Conservation (phyloP, 2,113 vertebrate genomes). For the Alouatta palliata region DNA sequence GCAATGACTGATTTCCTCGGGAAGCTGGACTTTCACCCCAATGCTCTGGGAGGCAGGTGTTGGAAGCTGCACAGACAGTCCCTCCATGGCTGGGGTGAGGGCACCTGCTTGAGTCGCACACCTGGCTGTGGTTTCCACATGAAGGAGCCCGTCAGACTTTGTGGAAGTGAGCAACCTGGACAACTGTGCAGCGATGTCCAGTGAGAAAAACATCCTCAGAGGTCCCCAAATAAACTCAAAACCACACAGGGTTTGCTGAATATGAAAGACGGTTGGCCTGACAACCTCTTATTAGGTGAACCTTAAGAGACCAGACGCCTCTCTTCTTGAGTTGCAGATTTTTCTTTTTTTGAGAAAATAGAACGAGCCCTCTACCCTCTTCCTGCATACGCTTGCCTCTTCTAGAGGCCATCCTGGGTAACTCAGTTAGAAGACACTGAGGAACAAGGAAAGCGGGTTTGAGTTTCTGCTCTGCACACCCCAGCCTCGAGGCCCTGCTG, state of each 20-base stretch:
- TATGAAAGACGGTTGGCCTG: accelerated
- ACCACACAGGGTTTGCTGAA: accelerated
- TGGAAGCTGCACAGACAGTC: not conserved
- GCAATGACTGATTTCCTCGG: not conserved
- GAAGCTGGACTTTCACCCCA: not conserved
- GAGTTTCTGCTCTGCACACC: not conserved
- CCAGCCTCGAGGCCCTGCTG: accelerated
- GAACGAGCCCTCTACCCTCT: no score
- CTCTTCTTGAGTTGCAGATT: not conserved
- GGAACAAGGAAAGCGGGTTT: not conserved
- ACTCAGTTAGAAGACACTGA: not conserved
- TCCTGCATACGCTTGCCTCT: not conserved
- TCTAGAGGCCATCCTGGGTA: accelerated
- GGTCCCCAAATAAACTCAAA: accelerated
- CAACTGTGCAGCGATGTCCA: accelerated
- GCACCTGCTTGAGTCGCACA: accelerated
- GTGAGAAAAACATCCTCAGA: accelerated
- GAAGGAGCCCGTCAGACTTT: no score
- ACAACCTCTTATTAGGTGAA: not conserved
- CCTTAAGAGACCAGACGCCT: accelerated
- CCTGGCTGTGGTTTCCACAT: not conserved
- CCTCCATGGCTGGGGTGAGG: accelerated
- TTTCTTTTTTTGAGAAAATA: not conserved
- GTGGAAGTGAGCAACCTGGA: not conserved
- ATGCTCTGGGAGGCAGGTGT: not conserved